phyloP scores from a whole-genome alignment of 2,113 vertebrate species.

The Brienomyrus longianalis region DNA sequence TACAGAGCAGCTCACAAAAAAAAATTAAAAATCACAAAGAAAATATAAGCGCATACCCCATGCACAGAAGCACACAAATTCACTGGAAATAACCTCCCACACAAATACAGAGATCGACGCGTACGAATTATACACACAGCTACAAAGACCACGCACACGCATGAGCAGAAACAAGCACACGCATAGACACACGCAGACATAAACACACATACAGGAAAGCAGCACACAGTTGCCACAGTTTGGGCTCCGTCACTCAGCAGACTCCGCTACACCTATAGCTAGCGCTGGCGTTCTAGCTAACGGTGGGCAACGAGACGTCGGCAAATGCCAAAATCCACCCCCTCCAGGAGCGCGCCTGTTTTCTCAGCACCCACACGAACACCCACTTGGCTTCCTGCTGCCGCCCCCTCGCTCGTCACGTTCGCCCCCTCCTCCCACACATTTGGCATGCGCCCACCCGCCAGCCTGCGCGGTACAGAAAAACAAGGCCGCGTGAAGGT shows the following conservation, averaged over 20 bases:
- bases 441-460: slow-evolving; percentile 26
- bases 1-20: background rate
- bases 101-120: background rate
- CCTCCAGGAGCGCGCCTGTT: slow-evolving; percentile 18
- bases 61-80: background rate
- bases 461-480: slow-evolving; percentile 16
- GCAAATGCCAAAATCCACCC: slow-evolving; percentile 25
- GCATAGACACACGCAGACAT: background rate
- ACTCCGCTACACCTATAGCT: slow-evolving; percentile 21
- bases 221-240: background rate
- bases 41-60: background rate
- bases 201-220: background rate
- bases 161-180: background rate
- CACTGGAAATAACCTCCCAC: background rate
- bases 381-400: slow-evolving; percentile 12
- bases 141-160: background rate
- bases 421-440: slow-evolving; percentile 25
- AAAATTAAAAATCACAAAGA: background rate
- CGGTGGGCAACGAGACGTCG: slow-evolving; percentile 18
- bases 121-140: background rate
- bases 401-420: slow-evolving; percentile 6
- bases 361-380: slow-evolving; percentile 19
- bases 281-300: slow-evolving; percentile 18
- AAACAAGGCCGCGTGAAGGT: slow-evolving; percentile 30
- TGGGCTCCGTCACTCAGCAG: background rate